Evolutionary conservation across 2,113 vertebrate species (phyloP).

Genomic region (Todiramphus chloris): DNA sequence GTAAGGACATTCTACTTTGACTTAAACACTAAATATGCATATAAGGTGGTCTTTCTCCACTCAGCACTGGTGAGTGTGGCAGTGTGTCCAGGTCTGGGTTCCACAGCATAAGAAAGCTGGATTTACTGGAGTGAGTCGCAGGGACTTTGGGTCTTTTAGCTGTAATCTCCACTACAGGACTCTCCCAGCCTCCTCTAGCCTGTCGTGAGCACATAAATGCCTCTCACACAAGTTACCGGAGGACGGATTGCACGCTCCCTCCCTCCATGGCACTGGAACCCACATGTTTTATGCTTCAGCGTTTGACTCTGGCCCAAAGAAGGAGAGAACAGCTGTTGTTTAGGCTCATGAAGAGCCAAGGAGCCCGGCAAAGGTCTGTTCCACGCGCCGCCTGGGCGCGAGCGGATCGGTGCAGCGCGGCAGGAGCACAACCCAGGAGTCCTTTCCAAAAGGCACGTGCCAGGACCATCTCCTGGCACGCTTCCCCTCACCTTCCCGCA

Average conservation of each 20-base stretch:
- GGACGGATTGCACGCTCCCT: background rate
- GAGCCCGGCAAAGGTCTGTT: slow-evolving; percentile 44
- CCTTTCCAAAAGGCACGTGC: background rate
- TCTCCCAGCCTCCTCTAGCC: background rate
- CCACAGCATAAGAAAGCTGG: background rate
- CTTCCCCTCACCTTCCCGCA: background rate
- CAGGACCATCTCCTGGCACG: background rate
- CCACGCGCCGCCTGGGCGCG: background rate
- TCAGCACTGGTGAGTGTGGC: background rate
- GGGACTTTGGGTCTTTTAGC: background rate
- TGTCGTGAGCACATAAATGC: background rate
- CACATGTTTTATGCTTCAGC: slow-evolving; percentile 45
- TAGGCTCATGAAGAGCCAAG: slow-evolving; percentile 54
- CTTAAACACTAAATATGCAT: background rate
- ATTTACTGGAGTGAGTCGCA: background rate
- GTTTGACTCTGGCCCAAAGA: slow-evolving; percentile 44
- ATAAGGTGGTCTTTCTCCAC: background rate
- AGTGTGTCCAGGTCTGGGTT: background rate
- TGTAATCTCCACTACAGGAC: background rate
- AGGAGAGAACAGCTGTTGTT: slow-evolving; percentile 50
- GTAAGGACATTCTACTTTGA: background rate
- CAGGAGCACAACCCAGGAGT: background rate
- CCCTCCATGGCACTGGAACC: background rate
- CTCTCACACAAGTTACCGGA: background rate
- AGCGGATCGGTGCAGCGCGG: background rate